Conservation (phyloP, 2,113 vertebrate genomes). For the Martes martes region DNA sequence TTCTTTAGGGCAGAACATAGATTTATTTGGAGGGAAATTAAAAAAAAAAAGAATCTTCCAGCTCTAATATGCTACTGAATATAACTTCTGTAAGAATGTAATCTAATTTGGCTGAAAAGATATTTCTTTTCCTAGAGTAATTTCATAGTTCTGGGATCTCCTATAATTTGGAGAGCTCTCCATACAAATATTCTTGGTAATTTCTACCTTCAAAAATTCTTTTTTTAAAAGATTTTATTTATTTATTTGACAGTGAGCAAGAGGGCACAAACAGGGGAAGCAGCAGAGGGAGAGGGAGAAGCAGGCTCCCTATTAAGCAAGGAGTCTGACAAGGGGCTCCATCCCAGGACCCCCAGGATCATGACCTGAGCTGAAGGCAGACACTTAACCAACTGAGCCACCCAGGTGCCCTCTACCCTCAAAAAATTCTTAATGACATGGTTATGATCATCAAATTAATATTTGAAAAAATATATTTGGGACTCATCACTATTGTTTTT, state of each 20-base stretch:
- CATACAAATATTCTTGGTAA: background rate
- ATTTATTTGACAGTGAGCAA: background rate
- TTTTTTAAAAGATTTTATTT: background rate
- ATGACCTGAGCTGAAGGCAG: background rate
- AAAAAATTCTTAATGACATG: background rate
- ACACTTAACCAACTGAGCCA: background rate
- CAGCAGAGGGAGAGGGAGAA: background rate
- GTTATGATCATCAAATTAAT: background rate
- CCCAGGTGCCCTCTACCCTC: background rate
- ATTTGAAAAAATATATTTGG: background rate
- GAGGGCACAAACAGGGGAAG: background rate
- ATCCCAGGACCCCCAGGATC: background rate
- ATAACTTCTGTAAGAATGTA: background rate
- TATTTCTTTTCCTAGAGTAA: background rate
- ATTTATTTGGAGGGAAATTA: background rate
- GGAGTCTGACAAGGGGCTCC: background rate
- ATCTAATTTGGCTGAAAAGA: conserved; percentile 19
- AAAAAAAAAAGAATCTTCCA: background rate
- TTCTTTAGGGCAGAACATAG: background rate
- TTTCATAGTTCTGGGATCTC: background rate
- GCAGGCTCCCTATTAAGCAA: background rate
- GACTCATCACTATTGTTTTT: background rate
- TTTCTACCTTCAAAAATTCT: background rate
- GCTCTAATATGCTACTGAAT: background rate
- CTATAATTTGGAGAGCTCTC: background rate